A percentile compares a stretch with the other conserved stretches of the same genome.
Conservation (phyloP, 37 sponge, comb jelly and placozoan species). For the Ianthella basta region DNA sequence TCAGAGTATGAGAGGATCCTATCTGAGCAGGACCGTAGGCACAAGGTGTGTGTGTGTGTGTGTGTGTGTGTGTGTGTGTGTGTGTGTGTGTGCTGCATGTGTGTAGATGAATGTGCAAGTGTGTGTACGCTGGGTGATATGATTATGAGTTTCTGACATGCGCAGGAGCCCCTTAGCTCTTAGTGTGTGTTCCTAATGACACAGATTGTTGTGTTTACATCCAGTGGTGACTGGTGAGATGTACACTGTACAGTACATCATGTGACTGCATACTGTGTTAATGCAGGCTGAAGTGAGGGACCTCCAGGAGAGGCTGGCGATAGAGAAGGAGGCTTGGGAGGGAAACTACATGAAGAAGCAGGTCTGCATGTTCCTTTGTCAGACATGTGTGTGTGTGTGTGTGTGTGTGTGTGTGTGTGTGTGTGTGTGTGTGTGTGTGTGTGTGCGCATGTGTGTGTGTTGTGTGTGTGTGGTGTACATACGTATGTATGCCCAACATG, state of each 20-base stretch:
- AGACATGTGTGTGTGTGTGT: not conserved
- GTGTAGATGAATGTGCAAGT: not conserved
- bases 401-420: not conserved
- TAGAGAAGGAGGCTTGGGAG: constrained; percentile 89
- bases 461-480: not conserved
- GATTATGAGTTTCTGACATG: too few species aligned
- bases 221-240: too few species aligned
- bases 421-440: constrained; percentile 33
- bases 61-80: not conserved
- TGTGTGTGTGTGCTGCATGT: not conserved
- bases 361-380: constrained; percentile 34
- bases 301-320: constrained; percentile 56
- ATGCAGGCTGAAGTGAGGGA: constrained; percentile 61
- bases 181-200: too few species aligned
- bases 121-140: too few species aligned
- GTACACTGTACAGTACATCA: not conserved
- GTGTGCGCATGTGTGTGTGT: constrained; percentile 1
- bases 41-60: constrained; percentile 32
- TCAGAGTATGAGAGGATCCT: constrained; percentile 36
- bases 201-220: too few species aligned
- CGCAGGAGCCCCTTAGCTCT: too few species aligned
- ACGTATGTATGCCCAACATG: too few species aligned
- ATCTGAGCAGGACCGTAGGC: constrained; percentile 45
- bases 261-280: not conserved
- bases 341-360: constrained; percentile 83